Evolutionary conservation across 2,797 vertebrate species (phyloP).

Genomic region (Atherinosoma microstoma): DNA sequence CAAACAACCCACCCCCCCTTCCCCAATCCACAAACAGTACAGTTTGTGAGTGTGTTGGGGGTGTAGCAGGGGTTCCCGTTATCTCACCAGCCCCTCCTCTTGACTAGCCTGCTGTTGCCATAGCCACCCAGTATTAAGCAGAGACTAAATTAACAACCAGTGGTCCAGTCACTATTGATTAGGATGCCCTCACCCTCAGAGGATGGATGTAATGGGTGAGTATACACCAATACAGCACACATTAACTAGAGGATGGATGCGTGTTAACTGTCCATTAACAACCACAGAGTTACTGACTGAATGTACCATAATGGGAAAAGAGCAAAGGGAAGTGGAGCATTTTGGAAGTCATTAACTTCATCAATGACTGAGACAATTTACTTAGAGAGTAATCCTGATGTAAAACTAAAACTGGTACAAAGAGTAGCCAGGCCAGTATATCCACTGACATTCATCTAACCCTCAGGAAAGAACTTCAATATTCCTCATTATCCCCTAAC

Average conservation of each 20-base stretch:
- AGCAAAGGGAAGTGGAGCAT: not conserved
- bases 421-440: not conserved
- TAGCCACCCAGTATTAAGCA: constrained; percentile 43
- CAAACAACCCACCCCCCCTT: constrained; percentile 35
- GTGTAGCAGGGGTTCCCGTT: not conserved
- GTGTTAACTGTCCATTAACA: constrained; percentile 50
- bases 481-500: not conserved
- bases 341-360: constrained; percentile 28
- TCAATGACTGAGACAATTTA: not conserved
- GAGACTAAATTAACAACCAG: constrained; percentile 34
- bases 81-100: constrained; percentile 13
- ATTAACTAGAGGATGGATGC: constrained; percentile 20
- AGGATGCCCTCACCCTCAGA: constrained; percentile 52
- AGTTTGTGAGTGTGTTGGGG: constrained; percentile 25
- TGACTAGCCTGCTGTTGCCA: constrained; percentile 55
- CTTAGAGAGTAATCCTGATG: constrained; percentile 2
- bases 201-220: constrained; percentile 26
- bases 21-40: constrained; percentile 26
- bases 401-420: constrained; percentile 16
- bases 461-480: not conserved
- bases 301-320: constrained; percentile 3
- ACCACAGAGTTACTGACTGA: constrained; percentile 30
- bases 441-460: not conserved
- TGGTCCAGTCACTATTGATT: constrained; percentile 48
- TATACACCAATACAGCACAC: constrained; percentile 20